A percentile compares a stretch with the other conserved stretches of the same genome.
phyloP scores from a whole-genome alignment of 2,797 vertebrate genomes.

The Sebastes itinus region DNA sequence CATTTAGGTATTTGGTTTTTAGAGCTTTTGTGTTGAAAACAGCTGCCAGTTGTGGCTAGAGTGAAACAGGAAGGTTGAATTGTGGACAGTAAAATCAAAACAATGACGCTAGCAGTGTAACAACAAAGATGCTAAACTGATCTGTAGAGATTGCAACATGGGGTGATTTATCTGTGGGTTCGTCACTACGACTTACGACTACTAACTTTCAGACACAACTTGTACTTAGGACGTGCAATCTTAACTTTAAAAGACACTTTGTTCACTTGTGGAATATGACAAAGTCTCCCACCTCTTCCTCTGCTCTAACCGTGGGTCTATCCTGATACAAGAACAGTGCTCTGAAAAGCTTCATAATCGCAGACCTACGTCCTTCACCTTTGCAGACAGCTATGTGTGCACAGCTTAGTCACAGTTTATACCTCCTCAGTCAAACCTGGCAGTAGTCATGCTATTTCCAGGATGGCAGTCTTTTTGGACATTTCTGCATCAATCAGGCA shows the following conservation, averaged over 20 bases:
- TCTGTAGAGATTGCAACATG: not conserved
- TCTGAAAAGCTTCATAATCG: not conserved
- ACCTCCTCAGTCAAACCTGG: constrained; percentile 36
- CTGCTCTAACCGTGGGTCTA: not conserved
- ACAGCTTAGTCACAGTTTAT: constrained; percentile 53
- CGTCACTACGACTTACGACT: not conserved
- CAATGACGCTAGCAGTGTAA: not conserved
- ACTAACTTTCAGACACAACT: not conserved
- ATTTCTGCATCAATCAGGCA: not conserved
- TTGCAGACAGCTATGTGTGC: constrained; percentile 36
- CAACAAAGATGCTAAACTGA: not conserved
- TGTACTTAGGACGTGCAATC: not conserved
- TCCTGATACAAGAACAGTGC: constrained; percentile 10
- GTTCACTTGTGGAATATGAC: not conserved
- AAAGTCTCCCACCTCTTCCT: not conserved
- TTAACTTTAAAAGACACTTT: not conserved
- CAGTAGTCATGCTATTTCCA: constrained; percentile 27
- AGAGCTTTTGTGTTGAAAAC: not conserved
- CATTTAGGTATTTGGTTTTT: not conserved
- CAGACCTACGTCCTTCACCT: constrained; percentile 9
- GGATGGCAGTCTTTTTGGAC: constrained; percentile 18
- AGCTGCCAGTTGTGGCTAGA: not conserved
- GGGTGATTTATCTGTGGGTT: not conserved
- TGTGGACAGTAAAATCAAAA: too few relatives aligned
- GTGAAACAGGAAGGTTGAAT: not conserved